Conservation (phyloP, 2,888 invertebrate species). For the Carabus problematicus region DNA sequence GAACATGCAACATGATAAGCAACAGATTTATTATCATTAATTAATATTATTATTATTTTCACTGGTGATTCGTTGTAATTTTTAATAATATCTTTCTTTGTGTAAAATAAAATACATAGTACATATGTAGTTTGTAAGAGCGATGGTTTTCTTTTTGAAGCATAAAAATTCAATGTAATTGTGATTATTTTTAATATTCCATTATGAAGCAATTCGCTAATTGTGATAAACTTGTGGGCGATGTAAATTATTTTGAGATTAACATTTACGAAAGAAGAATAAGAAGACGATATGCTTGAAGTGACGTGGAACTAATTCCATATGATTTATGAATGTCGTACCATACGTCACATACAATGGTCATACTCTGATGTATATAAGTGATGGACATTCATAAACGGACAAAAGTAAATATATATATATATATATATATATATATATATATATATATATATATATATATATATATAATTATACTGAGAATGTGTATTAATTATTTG, state of each 20-base stretch:
- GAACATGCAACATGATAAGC: conserved; percentile 12
- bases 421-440: too few relatives aligned
- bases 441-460: too few relatives aligned
- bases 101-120: conserved; percentile 18
- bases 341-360: not conserved
- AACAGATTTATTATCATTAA: not conserved
- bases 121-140: conserved; percentile 27
- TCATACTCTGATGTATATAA: not conserved
- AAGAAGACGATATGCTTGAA: not conserved
- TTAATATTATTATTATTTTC: conserved; percentile 8
- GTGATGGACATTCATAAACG: not conserved
- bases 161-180: conserved; percentile 29
- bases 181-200: conserved; percentile 41
- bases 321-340: not conserved
- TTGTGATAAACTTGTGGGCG: conserved; percentile 38
- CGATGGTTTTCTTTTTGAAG: conserved; percentile 26
- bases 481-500: conserved; percentile 16
- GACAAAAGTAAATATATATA: not conserved
- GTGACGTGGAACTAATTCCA: not conserved
- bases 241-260: conserved; percentile 34
- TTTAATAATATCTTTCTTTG: conserved; percentile 15
- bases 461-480: too few relatives aligned
- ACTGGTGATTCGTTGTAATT: conserved; percentile 37
- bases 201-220: conserved; percentile 37
- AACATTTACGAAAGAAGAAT: conserved; percentile 1